Base-by-base conservation (phyloP, 2,888 invertebrate genomes). In the Lymantria monacha region DNA sequence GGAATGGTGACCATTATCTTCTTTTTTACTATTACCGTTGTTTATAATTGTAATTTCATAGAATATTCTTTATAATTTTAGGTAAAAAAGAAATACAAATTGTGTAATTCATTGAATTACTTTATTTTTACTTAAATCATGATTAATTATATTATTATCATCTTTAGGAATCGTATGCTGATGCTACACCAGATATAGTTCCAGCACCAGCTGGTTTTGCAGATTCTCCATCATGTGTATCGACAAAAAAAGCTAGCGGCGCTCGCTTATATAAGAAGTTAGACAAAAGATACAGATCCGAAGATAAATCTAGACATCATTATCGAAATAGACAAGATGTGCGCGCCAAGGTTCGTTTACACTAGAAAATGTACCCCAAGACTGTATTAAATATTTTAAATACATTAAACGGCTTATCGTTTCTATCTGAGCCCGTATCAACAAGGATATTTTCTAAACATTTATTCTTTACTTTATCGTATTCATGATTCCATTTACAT, bases 161-260 rank as follows among this genome's bases (percentile, higher is more conserved):
- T 51, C 69, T 69, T 50, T 53, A 91, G 91, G 91, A 91, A 59
- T 90, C 90, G 0, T 91, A 85, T 52, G 86, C 85, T 33, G 93
- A 92, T 63, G 92, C 92, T 33, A 86, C 87, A 7, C 90, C 91
- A 33, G 95, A 96, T 70, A 97, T 97, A 64, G 97, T 97, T 1
- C 96, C 96, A 72, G 97, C 97, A 0, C 97, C 97, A 1, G 97
- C 96, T 12, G 96, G 96, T 42, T 97, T 97, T 77, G 97, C 96
- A 8, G 97, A 97, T 80, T 97, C 96, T 0, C 97, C 97, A 7
- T 88, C 83, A 15, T 91, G 93, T 70, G 57, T 68, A 3, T 73
- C 76, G 13, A 70, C 77, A 9, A 90, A 87, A 63, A 88, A 88
- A 52, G 70, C 83, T 3, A 89, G 66, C 51, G 92, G 92, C 51